Evolutionary conservation across 2,113 vertebrate species (phyloP), one percentile per base, ranked within the genome.

Genomic region (Herpetotheres cachinnans): DNA sequence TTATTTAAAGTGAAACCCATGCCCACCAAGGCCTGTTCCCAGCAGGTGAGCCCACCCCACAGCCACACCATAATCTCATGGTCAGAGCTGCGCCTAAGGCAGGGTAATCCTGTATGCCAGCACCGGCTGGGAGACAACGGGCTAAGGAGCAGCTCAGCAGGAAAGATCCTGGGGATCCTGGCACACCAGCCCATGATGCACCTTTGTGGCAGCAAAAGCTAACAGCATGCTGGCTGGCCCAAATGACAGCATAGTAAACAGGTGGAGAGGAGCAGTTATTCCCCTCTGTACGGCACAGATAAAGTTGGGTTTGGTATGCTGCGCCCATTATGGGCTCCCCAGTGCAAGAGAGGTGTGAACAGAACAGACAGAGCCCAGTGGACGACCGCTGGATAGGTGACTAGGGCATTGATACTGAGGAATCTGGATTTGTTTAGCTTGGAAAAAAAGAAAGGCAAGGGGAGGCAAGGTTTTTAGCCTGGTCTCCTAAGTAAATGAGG

Each of bases 201-300:
- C 22, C 30, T 6, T 34, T 36, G 65, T 34, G 82, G 58, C 70
- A 40, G 24, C 46, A 34, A 56, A 55, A 83, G 44, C 34, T 59
- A 40, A 83, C 24, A 30, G 38, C 29, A 40, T 10, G 2, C 21
- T 34, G 42, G 13, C 25, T 25, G 34, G 25, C 26, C 29, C 0
- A 0, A 47, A 25, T 9, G 17, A 16, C n/a, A 78, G 27, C 46
- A 38, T 2, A 44, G 40, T 30, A n/a, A 66, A 27, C 0, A 0
- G 42, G 42, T 46, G 47, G 42, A 81, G 18, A 38, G 16, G 11
- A 86, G 47, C 4, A 36, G 42, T 86, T 79, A 58, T 38, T 74
- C 42, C 61, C 30, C 17, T 70, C 55, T 52, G 9, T 22, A 24
- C 6, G 24, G 42, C 49, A 49, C 50, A n/a, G 44, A 58, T 49